Base-by-base conservation (phyloP, 2,797 vertebrate genomes). In the Sebastes cheni region DNA sequence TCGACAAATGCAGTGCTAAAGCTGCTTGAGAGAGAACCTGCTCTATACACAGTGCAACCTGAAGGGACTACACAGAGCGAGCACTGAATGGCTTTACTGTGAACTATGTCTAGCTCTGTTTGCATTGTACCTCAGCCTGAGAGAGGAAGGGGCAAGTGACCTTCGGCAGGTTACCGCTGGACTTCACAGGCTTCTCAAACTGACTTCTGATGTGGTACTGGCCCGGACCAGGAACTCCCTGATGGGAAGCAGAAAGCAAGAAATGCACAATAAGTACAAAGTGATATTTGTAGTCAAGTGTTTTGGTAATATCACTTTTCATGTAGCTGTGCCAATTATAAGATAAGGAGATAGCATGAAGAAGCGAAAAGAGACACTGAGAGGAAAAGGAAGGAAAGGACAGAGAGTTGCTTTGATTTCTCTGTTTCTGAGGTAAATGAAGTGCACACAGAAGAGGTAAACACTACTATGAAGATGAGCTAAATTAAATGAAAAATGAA, bases 221-320 rank as follows among this genome's bases (percentile, higher is more conserved):
- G 32, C 88, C 95, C 8, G 93, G 94, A 77, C 95, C 93, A 18
- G 93, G 93, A 75, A 95, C 90, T 76, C 94, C 94, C 95, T 95
- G 73, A 25, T 73, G 61, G 42, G 42, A 80, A 82, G 65, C 34
- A 88, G 55, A 85, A 62, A 74, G 16, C 60, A 69, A 77, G 18
- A 82, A 69, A 70, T 36, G 50, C 25, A 77, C 27, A 78, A 54
- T 62, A 42, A 80, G 71, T 55, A 54, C 42, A 82, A 70, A 13
- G 27, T 52, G 16, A 74, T 46, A 73, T 75, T 46, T 80, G 22
- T 55, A 27, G 27, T 64, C 22, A 70, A 34, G 70, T 60, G 25
- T 67, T 82, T 80, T 54, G 32, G 30, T 65, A 25, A 77, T 67
- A 60, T 65, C 5, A n/a, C 9, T 75, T 77, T 78, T 79, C 9